These are phyloP conservation scores for Xiphophorus maculatus DNA, from an alignment of 2,113 vertebrate species.

Conservation along the genomic window DNA sequence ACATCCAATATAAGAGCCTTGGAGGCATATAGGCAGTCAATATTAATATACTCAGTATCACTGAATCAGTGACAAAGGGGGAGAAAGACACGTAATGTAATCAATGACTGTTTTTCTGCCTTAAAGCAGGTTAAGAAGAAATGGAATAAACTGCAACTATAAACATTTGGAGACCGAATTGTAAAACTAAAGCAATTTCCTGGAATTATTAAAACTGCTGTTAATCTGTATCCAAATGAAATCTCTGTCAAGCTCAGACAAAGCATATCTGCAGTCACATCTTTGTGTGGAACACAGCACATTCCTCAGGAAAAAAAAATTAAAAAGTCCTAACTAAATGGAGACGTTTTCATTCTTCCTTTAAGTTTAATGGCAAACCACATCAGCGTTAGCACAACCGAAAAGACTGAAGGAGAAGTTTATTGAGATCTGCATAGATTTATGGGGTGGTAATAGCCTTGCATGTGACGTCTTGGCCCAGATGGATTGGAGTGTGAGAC, in stretches of 20 bases:
- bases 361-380: conserved; percentile 65
- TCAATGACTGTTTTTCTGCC: conserved; percentile 61
- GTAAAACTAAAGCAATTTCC: conserved; percentile 21
- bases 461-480: conserved; percentile 70
- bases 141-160: conserved; percentile 38
- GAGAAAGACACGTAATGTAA: conserved; percentile 50
- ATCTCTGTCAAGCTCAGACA: conserved; percentile 15
- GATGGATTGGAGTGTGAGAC: conserved; percentile 71
- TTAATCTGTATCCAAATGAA: conserved; percentile 16
- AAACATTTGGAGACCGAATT: conserved; percentile 10
- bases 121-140: conserved; percentile 40
- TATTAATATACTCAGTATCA: conserved; percentile 78
- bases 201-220: conserved; percentile 37
- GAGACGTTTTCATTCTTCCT: conserved; percentile 36
- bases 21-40: conserved; percentile 74
- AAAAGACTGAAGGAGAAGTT: conserved; percentile 76
- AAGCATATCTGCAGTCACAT: conserved; percentile 15
- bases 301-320: conserved; percentile 39
- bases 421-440: conserved; percentile 81
- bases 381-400: conserved; percentile 69
- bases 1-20: conserved; percentile 61
- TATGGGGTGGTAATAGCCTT: conserved; percentile 82
- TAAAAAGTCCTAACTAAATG: conserved; percentile 41
- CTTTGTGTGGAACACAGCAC: conserved; percentile 27
- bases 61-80: conserved; percentile 58